phyloP scores from a whole-genome alignment of 2,888 invertebrate species.

The Hermaeophaga mercurialis region DNA sequence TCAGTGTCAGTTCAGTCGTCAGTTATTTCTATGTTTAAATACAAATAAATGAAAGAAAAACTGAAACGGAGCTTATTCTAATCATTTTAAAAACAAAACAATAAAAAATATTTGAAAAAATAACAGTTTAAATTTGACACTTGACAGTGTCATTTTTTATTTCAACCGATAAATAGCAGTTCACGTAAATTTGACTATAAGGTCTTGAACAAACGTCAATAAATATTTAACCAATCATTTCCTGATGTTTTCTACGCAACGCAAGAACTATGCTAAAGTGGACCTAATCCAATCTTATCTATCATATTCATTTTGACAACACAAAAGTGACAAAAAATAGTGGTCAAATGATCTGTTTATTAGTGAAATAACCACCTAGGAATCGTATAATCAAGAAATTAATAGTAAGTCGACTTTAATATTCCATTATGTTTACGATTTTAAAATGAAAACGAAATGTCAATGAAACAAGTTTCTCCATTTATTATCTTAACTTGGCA shows the following conservation, averaged over 20 bases:
- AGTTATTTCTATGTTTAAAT: too few species aligned
- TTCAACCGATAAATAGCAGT: too few species aligned
- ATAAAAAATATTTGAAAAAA: too few species aligned
- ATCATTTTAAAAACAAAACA: too few species aligned
- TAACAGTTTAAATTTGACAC: too few species aligned
- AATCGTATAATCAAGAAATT: conserved; percentile 16
- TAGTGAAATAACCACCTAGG: conserved; percentile 17
- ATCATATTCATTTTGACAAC: conserved; percentile 19
- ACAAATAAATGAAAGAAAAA: too few species aligned
- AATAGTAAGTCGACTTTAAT: conserved; percentile 12
- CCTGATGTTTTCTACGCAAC: neutral
- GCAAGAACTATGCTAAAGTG: neutral
- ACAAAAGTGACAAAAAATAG: conserved; percentile 24
- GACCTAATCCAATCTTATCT: conserved; percentile 8
- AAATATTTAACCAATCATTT: conserved; percentile 5
- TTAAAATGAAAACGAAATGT: conserved; percentile 12
- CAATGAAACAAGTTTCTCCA: conserved; percentile 23
- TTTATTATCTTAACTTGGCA: conserved; percentile 20
- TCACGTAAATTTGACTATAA: too few species aligned
- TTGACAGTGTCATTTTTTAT: too few species aligned
- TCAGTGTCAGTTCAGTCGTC: too few species aligned
- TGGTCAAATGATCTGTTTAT: conserved; percentile 24
- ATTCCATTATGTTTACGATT: conserved; percentile 3
- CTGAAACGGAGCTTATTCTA: too few species aligned
- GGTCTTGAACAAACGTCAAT: neutral